Base-by-base conservation (phyloP, 2,113 vertebrate species). In the Onychostoma macrolepis region DNA sequence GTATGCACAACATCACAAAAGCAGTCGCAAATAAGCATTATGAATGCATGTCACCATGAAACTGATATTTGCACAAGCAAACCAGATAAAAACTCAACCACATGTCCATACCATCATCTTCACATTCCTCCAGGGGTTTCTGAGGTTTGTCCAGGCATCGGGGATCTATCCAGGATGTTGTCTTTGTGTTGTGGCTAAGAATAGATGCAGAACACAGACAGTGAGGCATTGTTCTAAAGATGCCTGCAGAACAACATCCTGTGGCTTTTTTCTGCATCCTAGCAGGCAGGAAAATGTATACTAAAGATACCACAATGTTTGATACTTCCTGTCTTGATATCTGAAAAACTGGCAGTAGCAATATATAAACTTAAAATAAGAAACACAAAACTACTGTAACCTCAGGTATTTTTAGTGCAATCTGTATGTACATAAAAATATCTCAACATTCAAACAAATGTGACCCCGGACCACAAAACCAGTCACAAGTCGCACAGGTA, bases 101-200 rank as follows among this genome's bases (percentile, higher is more conserved):
- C 11, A 28, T 21, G 9, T 38, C 89, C 96, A 91, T 97, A 99
- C 98, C 98, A 91, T 99, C 98, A 91, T 99, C 98, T 94, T 99
- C 98, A 96, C 97, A 99, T 95, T 99, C 98, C 95, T 99, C 98
- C 92, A 99, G 96, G 94, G 98, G 97, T 93, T 99, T 99, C 93
- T 97, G 97, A 92, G 98, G 97, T 93, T 99, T 99, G 92, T 96
- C 98, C 95, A 99, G 96, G 96, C 97, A 98, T 95, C 98, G 97
- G 94, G 98, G 98, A 95, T 99, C 98, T 93, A 99, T 96, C 98
- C 98, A 99, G 91, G 98, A 99, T 84, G 98, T 99, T 84, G 98
- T 99, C 95, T 99, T 99, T 92, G 98, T 99, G 85, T 99, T 99
- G 94, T 99, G 98, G 96, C 98, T 99, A 90, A 88, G 92, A 94